Conservation (phyloP, 1,140 invertebrate species). For the Halyomorpha halys region DNA sequence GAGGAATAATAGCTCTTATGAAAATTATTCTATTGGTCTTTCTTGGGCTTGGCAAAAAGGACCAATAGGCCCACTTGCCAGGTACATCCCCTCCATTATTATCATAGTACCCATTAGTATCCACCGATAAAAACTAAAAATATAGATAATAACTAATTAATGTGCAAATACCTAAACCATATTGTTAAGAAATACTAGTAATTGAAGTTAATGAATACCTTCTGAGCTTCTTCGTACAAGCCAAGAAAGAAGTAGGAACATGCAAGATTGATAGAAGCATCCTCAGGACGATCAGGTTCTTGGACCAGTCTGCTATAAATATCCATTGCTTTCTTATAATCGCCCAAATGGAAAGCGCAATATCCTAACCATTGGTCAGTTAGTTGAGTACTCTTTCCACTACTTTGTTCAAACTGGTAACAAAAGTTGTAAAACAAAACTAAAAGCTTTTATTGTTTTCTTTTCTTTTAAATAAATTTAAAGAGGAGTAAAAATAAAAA, state of each 20-base stretch:
- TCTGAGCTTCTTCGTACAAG: constrained; percentile 57
- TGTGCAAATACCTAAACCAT: no score
- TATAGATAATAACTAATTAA: no score
- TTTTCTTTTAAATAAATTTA: no score
- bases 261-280: constrained; percentile 67
- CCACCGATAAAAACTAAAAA: no score
- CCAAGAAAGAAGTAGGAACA: constrained; percentile 95
- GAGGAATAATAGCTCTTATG: no score
- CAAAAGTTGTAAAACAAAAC: constrained; percentile 12
- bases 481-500: no score
- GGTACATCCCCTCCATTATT: no score
- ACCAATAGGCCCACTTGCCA: no score
- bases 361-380: constrained; percentile 83
- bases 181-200: no score
- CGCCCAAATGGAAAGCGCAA: constrained; percentile 88
- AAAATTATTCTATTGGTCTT: no score
- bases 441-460: neutral
- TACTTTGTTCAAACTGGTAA: constrained; percentile 30
- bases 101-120: no score
- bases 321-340: constrained; percentile 78
- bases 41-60: no score
- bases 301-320: constrained; percentile 50
- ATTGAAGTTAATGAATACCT: constrained; percentile 32
- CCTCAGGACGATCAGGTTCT: constrained; percentile 36
- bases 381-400: constrained; percentile 37